These are phyloP conservation scores for Neoseiulus cucumeris DNA, from an alignment of 1,140 invertebrate species.

Conservation along the genomic window DNA sequence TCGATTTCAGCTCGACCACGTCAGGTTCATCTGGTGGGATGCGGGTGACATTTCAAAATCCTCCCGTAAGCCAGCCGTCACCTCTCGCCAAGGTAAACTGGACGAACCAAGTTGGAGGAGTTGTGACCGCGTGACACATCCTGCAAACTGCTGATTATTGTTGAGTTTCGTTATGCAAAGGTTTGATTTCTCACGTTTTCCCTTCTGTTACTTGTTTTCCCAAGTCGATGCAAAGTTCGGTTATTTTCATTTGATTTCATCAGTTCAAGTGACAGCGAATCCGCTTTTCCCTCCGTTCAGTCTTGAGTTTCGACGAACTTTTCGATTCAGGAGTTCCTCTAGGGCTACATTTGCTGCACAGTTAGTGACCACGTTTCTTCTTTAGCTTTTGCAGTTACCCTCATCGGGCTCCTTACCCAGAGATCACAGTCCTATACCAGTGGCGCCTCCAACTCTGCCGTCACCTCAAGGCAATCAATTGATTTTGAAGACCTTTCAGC, in stretches of 20 bases:
- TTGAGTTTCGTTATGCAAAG: neutral
- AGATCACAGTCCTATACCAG: neutral
- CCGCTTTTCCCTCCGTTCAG: too few species aligned
- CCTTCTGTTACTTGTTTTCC: too few species aligned
- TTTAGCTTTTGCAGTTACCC: neutral
- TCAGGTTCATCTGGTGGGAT: neutral
- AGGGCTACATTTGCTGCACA: too few species aligned
- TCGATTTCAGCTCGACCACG: conserved; percentile 6
- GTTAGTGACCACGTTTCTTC: too few species aligned
- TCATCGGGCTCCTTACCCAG: neutral
- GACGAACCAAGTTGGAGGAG: neutral
- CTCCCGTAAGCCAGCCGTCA: neutral
- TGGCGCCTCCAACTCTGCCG: neutral
- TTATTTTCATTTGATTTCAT: too few species aligned
- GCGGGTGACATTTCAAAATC: conserved; percentile 9
- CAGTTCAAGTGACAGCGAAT: too few species aligned
- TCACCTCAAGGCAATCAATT: neutral
- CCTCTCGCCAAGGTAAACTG: conserved; percentile 3
- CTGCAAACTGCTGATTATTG: neutral
- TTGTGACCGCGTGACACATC: neutral
- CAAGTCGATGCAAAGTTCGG: too few species aligned
- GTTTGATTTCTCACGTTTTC: neutral
- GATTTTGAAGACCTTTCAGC: neutral
- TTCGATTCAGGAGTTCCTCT: too few species aligned
- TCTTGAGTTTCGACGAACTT: too few species aligned